Conservation (phyloP, 2,113 vertebrate species). For the Podarcis cretensis region DNA sequence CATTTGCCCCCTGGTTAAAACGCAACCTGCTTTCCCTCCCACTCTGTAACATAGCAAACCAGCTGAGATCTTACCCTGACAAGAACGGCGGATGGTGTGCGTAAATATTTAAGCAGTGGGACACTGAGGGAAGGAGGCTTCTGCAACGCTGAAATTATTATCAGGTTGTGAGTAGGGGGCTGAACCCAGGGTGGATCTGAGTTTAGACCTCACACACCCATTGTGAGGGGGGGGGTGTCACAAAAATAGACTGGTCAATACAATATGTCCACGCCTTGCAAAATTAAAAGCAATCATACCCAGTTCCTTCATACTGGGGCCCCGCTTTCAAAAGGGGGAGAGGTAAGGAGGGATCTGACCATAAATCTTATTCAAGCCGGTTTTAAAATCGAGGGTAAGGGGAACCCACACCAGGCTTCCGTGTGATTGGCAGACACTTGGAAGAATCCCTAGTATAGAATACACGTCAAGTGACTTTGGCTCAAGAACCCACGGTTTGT, state of each 20-base stretch:
- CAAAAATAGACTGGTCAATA: neutral
- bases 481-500: slow-evolving; percentile 28
- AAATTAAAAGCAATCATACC: neutral
- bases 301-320: neutral
- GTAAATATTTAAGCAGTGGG: slow-evolving; percentile 53
- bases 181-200: neutral
- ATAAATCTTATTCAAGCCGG: neutral
- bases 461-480: neutral
- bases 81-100: neutral
- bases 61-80: neutral
- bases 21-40: slow-evolving; percentile 55
- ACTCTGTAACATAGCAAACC: neutral
- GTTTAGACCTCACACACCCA: neutral
- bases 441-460: neutral
- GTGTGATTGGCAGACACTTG: neutral
- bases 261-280: neutral
- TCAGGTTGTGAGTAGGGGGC: neutral
- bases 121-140: neutral
- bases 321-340: neutral
- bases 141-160: neutral
- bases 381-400: neutral
- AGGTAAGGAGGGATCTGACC: neutral
- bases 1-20: slow-evolving; percentile 66
- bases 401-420: neutral
- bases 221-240: too few relatives aligned